Evolutionary conservation across 2,113 vertebrate genomes (phyloP).

Genomic region (Protobothrops flavoviridis): DNA sequence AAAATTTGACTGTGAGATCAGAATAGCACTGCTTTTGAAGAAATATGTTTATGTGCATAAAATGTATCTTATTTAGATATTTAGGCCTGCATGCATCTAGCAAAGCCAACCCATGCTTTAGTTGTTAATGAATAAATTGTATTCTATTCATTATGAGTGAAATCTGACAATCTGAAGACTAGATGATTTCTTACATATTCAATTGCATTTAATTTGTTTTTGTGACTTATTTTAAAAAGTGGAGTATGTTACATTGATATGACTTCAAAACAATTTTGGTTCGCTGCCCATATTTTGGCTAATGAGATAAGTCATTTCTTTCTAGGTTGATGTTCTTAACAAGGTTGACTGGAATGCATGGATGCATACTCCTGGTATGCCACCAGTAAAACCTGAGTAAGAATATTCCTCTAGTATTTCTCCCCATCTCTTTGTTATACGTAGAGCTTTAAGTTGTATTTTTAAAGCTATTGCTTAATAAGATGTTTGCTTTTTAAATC

Average conservation of each 20-base stretch:
- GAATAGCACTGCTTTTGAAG: not conserved
- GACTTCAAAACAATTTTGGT: not conserved
- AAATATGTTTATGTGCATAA: not conserved
- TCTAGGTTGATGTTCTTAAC: slow-evolving; percentile 86
- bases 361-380: slow-evolving; percentile 92
- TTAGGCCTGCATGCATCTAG: not conserved
- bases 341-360: slow-evolving; percentile 93
- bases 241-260: not conserved
- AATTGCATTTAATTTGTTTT: not conserved
- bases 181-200: not conserved
- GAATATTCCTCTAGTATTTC: slow-evolving; percentile 42
- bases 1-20: not conserved
- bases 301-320: not conserved
- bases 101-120: not conserved
- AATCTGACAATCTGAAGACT: not conserved
- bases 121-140: not conserved
- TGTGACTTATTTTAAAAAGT: not conserved
- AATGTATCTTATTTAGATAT: not conserved
- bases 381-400: slow-evolving; percentile 86
- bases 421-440: not conserved
- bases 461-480: not conserved
- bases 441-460: not conserved
- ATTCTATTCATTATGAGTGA: not conserved
- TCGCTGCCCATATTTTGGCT: not conserved
- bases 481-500: not conserved